Base-by-base conservation (phyloP, 2,113 vertebrate genomes). In the Lepisosteus osseus region DNA sequence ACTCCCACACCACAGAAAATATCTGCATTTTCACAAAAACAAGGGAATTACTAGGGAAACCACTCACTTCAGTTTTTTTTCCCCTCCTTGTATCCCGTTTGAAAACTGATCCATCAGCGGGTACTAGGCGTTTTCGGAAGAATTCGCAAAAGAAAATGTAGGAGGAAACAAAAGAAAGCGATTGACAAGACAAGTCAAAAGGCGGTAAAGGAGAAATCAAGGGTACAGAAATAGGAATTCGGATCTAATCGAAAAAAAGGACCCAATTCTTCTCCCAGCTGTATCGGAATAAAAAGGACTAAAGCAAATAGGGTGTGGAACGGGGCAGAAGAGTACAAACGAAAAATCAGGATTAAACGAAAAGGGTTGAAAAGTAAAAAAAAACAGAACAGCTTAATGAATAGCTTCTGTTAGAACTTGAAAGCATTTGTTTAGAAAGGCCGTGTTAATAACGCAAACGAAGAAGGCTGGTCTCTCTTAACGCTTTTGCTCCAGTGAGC, bases 261-360 rank as follows among this genome's bases (percentile, higher is more conserved):
- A 90, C 88, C 88, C 82, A 85, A 86, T 94, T 93, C 89, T 85
- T 88, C 86, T 87, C 89, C 88, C 90, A 81, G 83, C 86, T 86
- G 87, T 84, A 88, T 72, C 69, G 82, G 65, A 83, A 89, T 85
- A 91, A 86, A 90, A 93, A 91, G 77, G 82, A 81, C 81, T 82
- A 90, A 93, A 95, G 93, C 92, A 95, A 97, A 95, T 86, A 94
- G 90, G 78, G 86, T 81, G 74, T 90, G 91, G 93, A 93, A 69
- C 59, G 65, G 77, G 76, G 74, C 17, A 74, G 68, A 72, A 80
- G 63, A 72, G 66, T 45, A 72, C 72, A 72, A 73, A 69, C 81
- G 83, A 79, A 86, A 29, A 91, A 84, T 82, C 76, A 77, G 80
- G 80, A 89, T 29, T 86, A 90, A 87, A 80, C 75, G 83, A 82